Conservation (phyloP, 2,113 vertebrate species). For the Cebus imitator region DNA sequence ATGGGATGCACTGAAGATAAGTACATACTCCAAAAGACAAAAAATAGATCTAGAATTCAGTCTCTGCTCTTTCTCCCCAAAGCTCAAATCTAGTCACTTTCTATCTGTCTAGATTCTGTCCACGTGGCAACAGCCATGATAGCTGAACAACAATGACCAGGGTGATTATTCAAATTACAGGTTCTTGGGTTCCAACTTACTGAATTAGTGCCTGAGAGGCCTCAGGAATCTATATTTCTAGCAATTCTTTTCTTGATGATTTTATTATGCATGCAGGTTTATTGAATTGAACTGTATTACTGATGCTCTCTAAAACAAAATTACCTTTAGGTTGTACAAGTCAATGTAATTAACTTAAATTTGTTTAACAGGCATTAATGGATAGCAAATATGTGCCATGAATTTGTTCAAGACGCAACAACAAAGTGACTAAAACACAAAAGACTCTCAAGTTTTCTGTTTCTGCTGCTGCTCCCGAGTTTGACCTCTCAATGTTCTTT, state of each 20-base stretch:
- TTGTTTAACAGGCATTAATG: not conserved
- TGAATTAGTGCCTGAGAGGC: not conserved
- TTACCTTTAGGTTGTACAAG: not conserved
- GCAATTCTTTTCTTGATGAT: not conserved
- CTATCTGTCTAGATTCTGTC: not conserved
- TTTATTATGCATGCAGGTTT: not conserved
- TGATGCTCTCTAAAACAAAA: not conserved
- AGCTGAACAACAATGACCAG: not conserved
- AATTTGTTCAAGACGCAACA: not conserved
- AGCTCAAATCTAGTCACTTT: not conserved
- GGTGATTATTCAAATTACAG: not conserved
- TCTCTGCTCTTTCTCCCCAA: not conserved
- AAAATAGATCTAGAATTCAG: not conserved
- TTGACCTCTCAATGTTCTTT: not conserved
- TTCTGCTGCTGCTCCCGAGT: not conserved
- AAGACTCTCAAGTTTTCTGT: not conserved
- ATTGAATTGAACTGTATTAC: not conserved
- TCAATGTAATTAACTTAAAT: not conserved
- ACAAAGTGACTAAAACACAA: not conserved
- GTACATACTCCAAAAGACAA: not conserved
- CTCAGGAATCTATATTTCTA: not conserved
- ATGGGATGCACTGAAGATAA: not conserved
- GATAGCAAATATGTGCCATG: not conserved
- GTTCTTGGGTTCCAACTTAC: not conserved
- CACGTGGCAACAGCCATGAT: not conserved